Evolutionary conservation across 2,888 invertebrate genomes (phyloP).

Genomic region (Ganaspis brasiliensis): DNA sequence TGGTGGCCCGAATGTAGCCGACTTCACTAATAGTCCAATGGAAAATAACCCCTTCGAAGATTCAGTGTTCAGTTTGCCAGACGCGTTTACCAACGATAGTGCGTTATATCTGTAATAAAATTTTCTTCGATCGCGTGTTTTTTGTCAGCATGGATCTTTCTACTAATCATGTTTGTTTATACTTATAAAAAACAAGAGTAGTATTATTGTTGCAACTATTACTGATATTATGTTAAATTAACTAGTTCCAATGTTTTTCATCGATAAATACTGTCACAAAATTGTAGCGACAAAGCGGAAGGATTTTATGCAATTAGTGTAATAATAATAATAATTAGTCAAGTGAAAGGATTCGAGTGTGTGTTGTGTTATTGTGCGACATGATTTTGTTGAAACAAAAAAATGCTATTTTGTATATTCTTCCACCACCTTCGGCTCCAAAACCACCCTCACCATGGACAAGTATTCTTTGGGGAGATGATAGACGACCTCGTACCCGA

Average conservation of each 20-base stretch:
- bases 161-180: background rate
- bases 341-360: background rate
- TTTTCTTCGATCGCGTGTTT: background rate
- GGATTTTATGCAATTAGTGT: too few species aligned
- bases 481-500: conserved; percentile 58
- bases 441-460: conserved; percentile 82
- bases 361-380: background rate
- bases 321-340: too few species aligned
- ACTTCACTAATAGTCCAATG: conserved; percentile 40
- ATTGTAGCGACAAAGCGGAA: too few species aligned
- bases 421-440: conserved; percentile 81
- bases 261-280: too few species aligned
- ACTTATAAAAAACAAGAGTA: too few species aligned
- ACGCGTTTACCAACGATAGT: conserved; percentile 43
- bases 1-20: conserved; percentile 26
- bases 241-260: too few species aligned
- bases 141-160: background rate
- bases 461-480: conserved; percentile 78
- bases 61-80: conserved; percentile 45
- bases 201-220: too few species aligned
- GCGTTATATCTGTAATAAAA: background rate
- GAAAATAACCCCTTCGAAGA: conserved; percentile 38
- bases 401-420: conserved; percentile 80
- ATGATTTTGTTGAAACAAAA: conserved; percentile 73
- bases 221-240: too few species aligned